Evolutionary conservation across 2,113 vertebrate genomes (phyloP), one percentile per base, ranked within the genome.

Genomic region (Python bivittatus): DNA sequence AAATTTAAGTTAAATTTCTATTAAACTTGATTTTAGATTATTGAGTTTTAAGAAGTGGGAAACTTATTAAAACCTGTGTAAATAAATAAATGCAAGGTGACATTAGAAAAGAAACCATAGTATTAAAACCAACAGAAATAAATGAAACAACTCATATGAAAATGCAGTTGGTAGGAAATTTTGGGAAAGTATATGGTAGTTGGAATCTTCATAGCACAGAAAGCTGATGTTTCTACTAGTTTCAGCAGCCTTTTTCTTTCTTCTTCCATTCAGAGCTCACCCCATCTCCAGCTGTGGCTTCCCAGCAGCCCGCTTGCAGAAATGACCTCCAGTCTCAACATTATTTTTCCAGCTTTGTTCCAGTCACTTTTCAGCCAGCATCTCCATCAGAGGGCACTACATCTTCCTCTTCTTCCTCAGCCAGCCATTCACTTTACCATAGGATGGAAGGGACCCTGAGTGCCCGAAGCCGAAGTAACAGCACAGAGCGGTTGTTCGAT

Each of bases 401-500:
- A 0, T 61, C 93, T 84, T 97, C 97, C 94, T 97, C 96, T 53
- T 97, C 98, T 0, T 25, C 95, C 2, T 94, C 94, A 6, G 52
- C 93, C 0, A 84, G 91, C 3, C 95, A 97, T 0, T 92, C 96
- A 42, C 95, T 95, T 85, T 98, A 97, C 94, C 96, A 96, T 86
- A 93, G 94, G 6, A 90, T 97, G 68, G 98, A 98, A 83, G 96
- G 96, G 27, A 93, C 96, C 42, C 94, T 97, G 56, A 92, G 95
- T 2, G 91, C 95, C 44, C 97, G 97, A 61, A 99, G 98, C 96
- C 98, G 98, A 93, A 99, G 98, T 85, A 98, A 98, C 97, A 99
- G 99, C 87, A 94, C 98, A 0, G 99, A 99, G 95, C 98, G 97
- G 92, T 98, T 99, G 89, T 97, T 99, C 12, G 99, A 99, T 93